These are phyloP conservation scores for Apteryx owenii DNA, from an alignment of 2,113 vertebrate species.

Conservation along the genomic window DNA sequence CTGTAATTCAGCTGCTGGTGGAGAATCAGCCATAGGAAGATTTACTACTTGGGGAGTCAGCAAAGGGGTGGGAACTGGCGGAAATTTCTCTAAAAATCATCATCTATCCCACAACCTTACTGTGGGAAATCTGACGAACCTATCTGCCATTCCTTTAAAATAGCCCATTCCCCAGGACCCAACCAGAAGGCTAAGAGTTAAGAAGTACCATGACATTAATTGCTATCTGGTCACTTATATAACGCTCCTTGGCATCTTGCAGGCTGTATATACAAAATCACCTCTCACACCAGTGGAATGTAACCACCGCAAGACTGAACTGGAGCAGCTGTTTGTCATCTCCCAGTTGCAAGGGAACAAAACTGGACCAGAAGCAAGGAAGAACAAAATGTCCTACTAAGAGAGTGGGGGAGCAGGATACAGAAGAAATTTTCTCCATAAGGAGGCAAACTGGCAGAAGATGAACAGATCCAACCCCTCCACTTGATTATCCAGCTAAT, in stretches of 20 bases:
- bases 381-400: background rate
- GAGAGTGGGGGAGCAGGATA: background rate
- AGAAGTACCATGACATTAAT: background rate
- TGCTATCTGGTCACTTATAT: background rate
- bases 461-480: background rate
- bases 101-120: background rate
- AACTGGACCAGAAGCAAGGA: background rate
- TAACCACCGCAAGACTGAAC: background rate
- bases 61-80: background rate
- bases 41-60: background rate
- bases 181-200: background rate
- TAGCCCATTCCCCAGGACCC: background rate
- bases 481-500: background rate
- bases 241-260: background rate
- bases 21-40: background rate
- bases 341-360: background rate
- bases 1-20: conserved; percentile 4
- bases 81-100: background rate
- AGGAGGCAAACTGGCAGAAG: background rate
- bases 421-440: background rate
- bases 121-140: background rate
- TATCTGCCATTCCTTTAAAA: background rate
- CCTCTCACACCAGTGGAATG: background rate
- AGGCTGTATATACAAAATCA: conserved; percentile 8
- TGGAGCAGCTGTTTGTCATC: background rate